Percentiles rank a stretch among this genome's conserved stretches.
These are phyloP conservation scores for Lacanobia oleracea DNA, from an alignment of 2,888 invertebrate species.

Conservation along the genomic window DNA sequence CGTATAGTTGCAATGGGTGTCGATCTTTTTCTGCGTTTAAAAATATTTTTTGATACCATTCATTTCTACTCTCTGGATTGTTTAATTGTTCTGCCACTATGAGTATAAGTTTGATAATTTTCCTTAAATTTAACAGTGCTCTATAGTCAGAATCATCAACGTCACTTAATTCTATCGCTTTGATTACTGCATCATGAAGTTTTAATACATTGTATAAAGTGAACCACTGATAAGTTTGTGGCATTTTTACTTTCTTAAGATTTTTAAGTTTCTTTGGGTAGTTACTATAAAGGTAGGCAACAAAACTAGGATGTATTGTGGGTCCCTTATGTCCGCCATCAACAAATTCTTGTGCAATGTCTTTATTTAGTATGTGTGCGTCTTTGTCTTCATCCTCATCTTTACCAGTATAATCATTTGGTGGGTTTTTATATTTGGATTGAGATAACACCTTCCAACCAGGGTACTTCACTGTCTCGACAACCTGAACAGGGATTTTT, in stretches of 20 bases:
- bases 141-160: neutral
- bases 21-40: slow-evolving; percentile 6
- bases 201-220: slow-evolving; percentile 33
- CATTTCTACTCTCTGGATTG: neutral
- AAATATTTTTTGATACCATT: slow-evolving; percentile 51
- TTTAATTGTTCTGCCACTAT: slow-evolving; percentile 19
- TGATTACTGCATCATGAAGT: slow-evolving; percentile 14
- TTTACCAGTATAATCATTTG: neutral
- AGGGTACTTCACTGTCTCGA: neutral
- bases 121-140: slow-evolving; percentile 31
- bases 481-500: neutral
- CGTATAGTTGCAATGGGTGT: slow-evolving; percentile 39
- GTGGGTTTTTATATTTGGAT: neutral
- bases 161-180: neutral
- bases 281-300: neutral
- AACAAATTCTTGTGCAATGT: neutral
- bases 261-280: slow-evolving; percentile 1
- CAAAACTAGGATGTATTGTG: slow-evolving; percentile 1
- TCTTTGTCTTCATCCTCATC: neutral
- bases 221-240: slow-evolving; percentile 41
- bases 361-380: neutral
- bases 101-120: slow-evolving; percentile 26
- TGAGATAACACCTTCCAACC: neutral
- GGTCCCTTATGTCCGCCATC: neutral
- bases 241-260: slow-evolving; percentile 13